phyloP scores from a whole-genome alignment of 1,140 invertebrate genomes.

The Ceratina calcarata region DNA sequence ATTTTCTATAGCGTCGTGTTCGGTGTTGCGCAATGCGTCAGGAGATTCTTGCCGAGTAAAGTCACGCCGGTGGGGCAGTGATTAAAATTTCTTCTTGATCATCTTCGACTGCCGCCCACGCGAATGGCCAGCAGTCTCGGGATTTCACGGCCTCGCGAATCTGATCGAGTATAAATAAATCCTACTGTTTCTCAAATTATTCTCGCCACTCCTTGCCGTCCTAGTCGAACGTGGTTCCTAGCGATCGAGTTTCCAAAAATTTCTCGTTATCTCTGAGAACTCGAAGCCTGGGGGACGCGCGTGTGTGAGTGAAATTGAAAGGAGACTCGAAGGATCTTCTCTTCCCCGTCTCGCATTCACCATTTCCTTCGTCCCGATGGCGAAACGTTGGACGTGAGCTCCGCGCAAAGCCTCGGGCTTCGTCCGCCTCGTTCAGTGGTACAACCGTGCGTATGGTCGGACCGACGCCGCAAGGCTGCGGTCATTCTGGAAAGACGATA shows the following conservation, averaged over 20 bases:
- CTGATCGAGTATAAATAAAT: neutral
- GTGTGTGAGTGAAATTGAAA: constrained; percentile 65
- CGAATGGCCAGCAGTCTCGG: neutral
- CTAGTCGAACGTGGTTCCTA: neutral
- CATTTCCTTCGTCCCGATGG: neutral
- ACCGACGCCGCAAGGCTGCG: neutral
- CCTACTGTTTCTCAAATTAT: neutral
- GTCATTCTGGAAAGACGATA: neutral
- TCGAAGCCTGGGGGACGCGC: neutral
- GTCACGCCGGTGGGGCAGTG: neutral
- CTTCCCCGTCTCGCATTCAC: neutral
- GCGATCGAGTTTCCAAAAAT: constrained; percentile 32
- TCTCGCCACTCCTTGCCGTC: no score
- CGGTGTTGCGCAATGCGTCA: neutral
- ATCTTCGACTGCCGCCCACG: neutral
- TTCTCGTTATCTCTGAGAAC: constrained; percentile 49
- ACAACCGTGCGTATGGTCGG: neutral
- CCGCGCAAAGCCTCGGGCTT: constrained; percentile 26
- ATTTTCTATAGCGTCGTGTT: neutral
- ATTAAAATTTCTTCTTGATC: constrained; percentile 23
- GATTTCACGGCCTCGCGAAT: neutral
- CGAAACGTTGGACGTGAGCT: constrained; percentile 10
- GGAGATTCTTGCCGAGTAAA: neutral
- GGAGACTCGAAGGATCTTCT: constrained; percentile 56
- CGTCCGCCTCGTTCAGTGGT: constrained; percentile 20